These are phyloP conservation scores for Melanerpes formicivorus DNA, from an alignment of 2,113 vertebrate genomes.

Conservation along the genomic window DNA sequence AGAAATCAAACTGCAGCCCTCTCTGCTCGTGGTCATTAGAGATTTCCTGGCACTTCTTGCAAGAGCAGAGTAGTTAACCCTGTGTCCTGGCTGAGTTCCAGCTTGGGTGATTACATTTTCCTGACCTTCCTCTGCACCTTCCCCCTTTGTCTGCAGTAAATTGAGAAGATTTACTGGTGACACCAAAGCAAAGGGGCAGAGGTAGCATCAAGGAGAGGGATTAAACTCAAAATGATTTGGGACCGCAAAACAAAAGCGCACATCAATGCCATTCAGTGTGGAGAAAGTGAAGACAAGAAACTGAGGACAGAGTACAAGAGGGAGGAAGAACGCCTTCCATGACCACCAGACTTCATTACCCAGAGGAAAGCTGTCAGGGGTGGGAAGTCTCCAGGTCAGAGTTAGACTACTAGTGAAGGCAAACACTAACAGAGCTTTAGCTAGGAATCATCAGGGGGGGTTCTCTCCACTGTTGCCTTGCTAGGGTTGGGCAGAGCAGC, in stretches of 20 bases:
- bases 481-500: not conserved
- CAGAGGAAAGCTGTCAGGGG: not conserved
- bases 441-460: not conserved
- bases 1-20: constrained; percentile 7
- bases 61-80: constrained; percentile 35
- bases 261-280: not conserved
- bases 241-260: not conserved
- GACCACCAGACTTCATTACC: not conserved
- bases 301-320: not conserved
- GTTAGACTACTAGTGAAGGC: not conserved
- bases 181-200: not conserved
- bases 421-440: not conserved
- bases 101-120: constrained; percentile 41
- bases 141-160: constrained; percentile 46
- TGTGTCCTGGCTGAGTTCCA: constrained; percentile 56
- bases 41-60: constrained; percentile 44
- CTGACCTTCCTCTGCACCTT: constrained; percentile 27
- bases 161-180: constrained; percentile 42
- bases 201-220: not conserved
- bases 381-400: not conserved
- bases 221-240: constrained; percentile 32
- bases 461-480: not conserved
- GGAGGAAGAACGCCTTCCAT: not conserved
- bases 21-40: constrained; percentile 33
- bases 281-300: not conserved